Conservation (phyloP, 2,888 invertebrate species). For the Polyploca ridens region DNA sequence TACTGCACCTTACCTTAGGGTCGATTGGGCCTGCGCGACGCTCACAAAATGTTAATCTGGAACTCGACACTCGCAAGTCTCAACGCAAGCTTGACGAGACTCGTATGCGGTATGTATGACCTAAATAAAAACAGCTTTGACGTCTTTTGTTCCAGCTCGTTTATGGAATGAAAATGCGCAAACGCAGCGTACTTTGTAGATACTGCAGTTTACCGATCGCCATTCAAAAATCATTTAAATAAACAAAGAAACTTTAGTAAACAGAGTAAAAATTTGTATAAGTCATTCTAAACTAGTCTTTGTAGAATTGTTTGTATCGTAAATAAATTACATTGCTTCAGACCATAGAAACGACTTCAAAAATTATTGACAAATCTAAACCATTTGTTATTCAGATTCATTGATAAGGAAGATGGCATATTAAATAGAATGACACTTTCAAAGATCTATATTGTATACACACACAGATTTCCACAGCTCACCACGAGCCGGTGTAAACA, state of each 20-base stretch:
- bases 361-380: background rate
- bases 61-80: constrained; percentile 59
- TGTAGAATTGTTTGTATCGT: too few relatives aligned
- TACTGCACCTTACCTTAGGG: constrained; percentile 12
- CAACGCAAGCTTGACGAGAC: constrained; percentile 50
- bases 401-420: too few relatives aligned
- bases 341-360: background rate
- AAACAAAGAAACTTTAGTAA: too few relatives aligned
- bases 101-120: constrained; percentile 42
- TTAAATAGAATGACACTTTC: background rate
- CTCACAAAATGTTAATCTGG: constrained; percentile 65
- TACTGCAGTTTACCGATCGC: constrained; percentile 14
- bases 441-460: background rate
- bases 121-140: constrained; percentile 65
- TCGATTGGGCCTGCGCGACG: constrained; percentile 20
- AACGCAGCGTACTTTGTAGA: constrained; percentile 24
- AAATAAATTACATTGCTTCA: too few relatives aligned
- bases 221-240: background rate
- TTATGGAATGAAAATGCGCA: constrained; percentile 51
- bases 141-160: constrained; percentile 66
- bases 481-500: background rate
- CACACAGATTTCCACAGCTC: background rate
- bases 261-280: background rate
- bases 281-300: too few relatives aligned
- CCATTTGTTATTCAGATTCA: too few relatives aligned